phyloP scores from a whole-genome alignment of 2,888 invertebrate species.

The Ophraella communa region DNA sequence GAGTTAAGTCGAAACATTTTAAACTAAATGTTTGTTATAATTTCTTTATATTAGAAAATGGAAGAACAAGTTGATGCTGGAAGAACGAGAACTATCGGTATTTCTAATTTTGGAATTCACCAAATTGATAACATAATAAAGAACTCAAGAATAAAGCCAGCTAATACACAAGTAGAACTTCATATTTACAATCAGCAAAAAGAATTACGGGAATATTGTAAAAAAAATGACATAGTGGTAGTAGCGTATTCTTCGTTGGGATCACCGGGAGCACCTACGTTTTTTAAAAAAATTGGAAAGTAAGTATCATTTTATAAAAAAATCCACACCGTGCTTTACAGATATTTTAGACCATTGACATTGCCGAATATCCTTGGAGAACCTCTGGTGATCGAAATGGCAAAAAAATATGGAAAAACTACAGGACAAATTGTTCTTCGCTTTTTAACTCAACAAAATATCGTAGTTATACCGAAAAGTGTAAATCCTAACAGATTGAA shows the following conservation, averaged over 20 bases:
- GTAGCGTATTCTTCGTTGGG: slow-evolving; percentile 84
- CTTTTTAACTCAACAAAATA: slow-evolving; percentile 71
- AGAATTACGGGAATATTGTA: slow-evolving; percentile 68
- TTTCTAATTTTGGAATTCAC: slow-evolving; percentile 81
- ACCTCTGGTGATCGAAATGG: slow-evolving; percentile 63
- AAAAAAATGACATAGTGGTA: slow-evolving; percentile 69
- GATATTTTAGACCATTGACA: slow-evolving; percentile 45
- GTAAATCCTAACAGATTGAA: slow-evolving; percentile 72
- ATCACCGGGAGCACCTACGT: slow-evolving; percentile 69
- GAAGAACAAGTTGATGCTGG: slow-evolving; percentile 73
- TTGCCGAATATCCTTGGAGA: slow-evolving; percentile 70
- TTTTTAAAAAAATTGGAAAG: slow-evolving; percentile 63
- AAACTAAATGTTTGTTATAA: slow-evolving; percentile 59
- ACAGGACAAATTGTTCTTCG: slow-evolving; percentile 76
- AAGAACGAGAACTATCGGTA: slow-evolving; percentile 77
- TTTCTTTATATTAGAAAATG: slow-evolving; percentile 74
- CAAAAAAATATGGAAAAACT: slow-evolving; percentile 67
- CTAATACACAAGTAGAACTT: slow-evolving; percentile 76
- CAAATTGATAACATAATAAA: slow-evolving; percentile 74
- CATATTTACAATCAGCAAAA: slow-evolving; percentile 80
- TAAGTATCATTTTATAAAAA: background rate
- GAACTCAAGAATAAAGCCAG: slow-evolving; percentile 63
- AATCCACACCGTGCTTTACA: too few relatives aligned
- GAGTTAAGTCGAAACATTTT: background rate
- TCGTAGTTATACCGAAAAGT: slow-evolving; percentile 83